Percentiles rank a stretch among this genome's conserved stretches.
phyloP scores from a whole-genome alignment of 2,888 invertebrate genomes.

The Microctonus brassicae region DNA sequence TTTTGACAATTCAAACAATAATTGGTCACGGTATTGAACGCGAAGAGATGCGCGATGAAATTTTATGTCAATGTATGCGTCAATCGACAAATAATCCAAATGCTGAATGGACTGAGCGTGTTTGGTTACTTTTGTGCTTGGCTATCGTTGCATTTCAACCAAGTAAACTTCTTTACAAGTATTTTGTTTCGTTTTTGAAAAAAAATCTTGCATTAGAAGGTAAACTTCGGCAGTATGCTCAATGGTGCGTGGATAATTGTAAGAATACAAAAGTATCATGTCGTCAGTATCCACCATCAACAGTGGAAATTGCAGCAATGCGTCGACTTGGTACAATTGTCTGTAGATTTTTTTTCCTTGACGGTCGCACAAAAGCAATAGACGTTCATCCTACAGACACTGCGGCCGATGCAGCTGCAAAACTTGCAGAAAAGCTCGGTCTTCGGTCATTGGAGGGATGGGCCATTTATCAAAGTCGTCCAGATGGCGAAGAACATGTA shows the following conservation, averaged over 20 bases:
- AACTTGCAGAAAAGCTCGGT: conserved; percentile 89
- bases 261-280: conserved; percentile 87
- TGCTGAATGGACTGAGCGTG: conserved; percentile 84
- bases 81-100: conserved; percentile 92
- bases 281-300: conserved; percentile 88
- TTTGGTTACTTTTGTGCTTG: conserved; percentile 91
- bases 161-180: conserved; percentile 84
- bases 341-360: conserved; percentile 94
- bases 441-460: conserved; percentile 89
- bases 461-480: conserved; percentile 93
- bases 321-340: conserved; percentile 91
- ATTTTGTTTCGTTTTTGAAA: conserved; percentile 82
- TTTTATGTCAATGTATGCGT: conserved; percentile 88
- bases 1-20: conserved; percentile 85
- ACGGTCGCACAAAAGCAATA: conserved; percentile 94
- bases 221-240: conserved; percentile 85
- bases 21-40: conserved; percentile 90
- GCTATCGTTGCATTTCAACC: conserved; percentile 95
- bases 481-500: conserved; percentile 90
- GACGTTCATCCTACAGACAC: conserved; percentile 96
- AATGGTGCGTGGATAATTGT: conserved; percentile 95
- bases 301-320: conserved; percentile 95
- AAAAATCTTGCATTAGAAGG: conserved; percentile 79
- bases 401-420: conserved; percentile 89
- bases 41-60: conserved; percentile 92